phyloP scores from a whole-genome alignment of 2,113 vertebrate genomes.

The Oreamnos americanus region DNA sequence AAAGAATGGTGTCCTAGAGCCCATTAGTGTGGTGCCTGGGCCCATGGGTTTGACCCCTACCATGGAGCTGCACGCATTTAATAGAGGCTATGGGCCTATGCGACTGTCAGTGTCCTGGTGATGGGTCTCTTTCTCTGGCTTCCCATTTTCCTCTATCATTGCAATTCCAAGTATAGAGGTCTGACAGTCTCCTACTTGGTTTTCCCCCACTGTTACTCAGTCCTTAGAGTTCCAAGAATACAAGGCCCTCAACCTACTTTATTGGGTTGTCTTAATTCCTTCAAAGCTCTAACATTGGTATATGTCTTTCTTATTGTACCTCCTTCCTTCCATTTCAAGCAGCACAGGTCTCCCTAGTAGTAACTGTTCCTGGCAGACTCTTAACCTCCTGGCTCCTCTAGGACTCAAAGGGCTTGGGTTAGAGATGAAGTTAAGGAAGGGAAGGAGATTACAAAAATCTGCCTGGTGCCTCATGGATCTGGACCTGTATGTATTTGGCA shows the following conservation, averaged over 20 bases:
- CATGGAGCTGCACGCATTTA: neutral
- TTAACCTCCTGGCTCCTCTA: neutral
- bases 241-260: neutral
- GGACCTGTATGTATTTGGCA: neutral
- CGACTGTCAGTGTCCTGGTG: neutral
- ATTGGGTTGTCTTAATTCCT: neutral
- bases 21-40: neutral
- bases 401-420: neutral
- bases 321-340: neutral
- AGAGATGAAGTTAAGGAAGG: neutral
- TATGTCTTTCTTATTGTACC: neutral
- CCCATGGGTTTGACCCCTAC: neutral
- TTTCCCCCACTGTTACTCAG: neutral
- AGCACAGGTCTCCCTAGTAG: neutral
- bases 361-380: neutral
- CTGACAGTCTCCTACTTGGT: neutral
- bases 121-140: neutral
- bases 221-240: neutral
- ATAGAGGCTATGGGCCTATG: neutral
- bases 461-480: neutral
- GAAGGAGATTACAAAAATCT: neutral
- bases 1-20: neutral
- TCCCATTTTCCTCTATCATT: neutral
- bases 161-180: neutral
- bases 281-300: neutral